Evolutionary conservation across 2,888 invertebrate species (phyloP), one percentile per base, ranked within the genome.

Genomic region (Latrodectus elegans): DNA sequence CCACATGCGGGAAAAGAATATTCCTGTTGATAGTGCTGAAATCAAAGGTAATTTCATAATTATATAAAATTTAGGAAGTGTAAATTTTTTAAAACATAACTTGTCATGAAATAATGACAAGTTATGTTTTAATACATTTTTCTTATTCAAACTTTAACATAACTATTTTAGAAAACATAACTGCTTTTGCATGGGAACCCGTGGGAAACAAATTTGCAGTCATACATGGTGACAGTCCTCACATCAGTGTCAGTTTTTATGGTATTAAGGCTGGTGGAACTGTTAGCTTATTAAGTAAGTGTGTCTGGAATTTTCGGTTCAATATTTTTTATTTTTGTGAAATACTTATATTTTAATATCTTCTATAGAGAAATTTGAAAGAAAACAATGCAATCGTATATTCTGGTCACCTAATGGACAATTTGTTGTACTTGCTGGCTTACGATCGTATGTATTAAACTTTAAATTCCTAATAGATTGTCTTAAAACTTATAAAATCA

Each of bases 111-210:
- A 6, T 38, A 38, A 38, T 6, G 6, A 38, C 4, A 38, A 38
- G 1, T 38, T 38, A 38, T 38, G 38, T 38, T 4, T 38, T 4
- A 38, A 38, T 38, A 38, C 60, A 15, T 12, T 10, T 60, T 10
- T 60, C 12, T 15, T 14, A 60, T 60, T 60, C 6, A 4, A n/a
- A 14, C n/a, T 60, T 3, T 0, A 60, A 60, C 60, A 60, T 60
- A 15, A 15, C 10, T 79, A 64, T 81, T 77, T 72, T 91, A 93
- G 94, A 94, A 89, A 92, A 92, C 73, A 93, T 94, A 78, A 91
- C 93, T 91, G 97, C 98, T 0, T 99, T 99, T 91, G 98, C 98
- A 0, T 99, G 99, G 99, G 99, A 99, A 92, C 99, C 99, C 0
- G 94, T 97, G 10, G 99, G 99, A 3, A 96, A 95, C 75, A 99